Evolutionary conservation across 2,888 invertebrate species (phyloP), one percentile per base, ranked within the genome.

Genomic region (Cryptus armator): DNA sequence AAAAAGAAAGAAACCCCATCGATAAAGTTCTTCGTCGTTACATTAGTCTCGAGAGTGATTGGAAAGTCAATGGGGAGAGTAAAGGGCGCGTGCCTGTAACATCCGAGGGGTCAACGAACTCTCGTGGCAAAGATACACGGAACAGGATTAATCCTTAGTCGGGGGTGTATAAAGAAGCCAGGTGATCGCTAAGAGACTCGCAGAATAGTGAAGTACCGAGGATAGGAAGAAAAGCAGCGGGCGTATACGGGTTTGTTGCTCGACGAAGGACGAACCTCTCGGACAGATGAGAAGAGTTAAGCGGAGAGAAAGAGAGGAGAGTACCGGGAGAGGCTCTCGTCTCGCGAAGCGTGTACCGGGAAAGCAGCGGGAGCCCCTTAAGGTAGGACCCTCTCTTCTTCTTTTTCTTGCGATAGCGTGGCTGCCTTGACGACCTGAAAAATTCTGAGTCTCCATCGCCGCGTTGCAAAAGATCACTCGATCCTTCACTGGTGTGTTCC

Each of bases 341-440:
- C 78, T 86, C 37, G 37, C 37, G 86, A 81, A 87, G 87, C 86
- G 70, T 86, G 82, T 79, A 85, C 86, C 86, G 82, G 89, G 88
- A 91, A 90, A 87, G 86, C 89, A 87, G 86, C 87, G 86, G 86
- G 89, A 84, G 86, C 89, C 90, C 88, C 87, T 89, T 90, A 91
- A 89, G 89, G 90, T 86, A 89, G 88, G 68, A 83, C 72, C 89
- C 87, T 37, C 37, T 37, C 37, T 37, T 37, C 37, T 86, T 87
- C 87, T 86, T 87, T 87, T 89, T 89, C 88, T 84, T 84, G 80
- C 82, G 80, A 82, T 72, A 68, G 66, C 75, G 66, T 70, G 66
- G 32, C 76, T 82, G 72, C 79, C 85, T 85, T 76, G 82, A 78
- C 81, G 74, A 81, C 66, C 74, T 71, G 74, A 75, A 66, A 79